These are phyloP conservation scores for Clamator glandarius DNA, from an alignment of 2,797 vertebrate genomes.

Conservation along the genomic window DNA sequence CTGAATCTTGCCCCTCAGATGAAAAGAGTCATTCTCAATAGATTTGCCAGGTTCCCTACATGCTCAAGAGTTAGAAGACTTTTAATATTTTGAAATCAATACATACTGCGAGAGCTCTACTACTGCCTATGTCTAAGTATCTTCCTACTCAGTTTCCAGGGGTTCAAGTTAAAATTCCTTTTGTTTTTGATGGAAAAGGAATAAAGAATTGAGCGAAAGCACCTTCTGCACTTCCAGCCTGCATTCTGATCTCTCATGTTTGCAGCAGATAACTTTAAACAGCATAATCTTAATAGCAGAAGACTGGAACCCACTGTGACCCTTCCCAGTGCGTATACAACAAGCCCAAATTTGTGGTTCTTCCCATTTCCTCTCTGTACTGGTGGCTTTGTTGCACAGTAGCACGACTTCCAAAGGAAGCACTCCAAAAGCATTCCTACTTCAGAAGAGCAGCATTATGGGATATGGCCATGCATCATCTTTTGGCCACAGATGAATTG, in stretches of 20 bases:
- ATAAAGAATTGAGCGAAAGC: background rate
- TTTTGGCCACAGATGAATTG: background rate
- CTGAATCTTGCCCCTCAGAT: background rate
- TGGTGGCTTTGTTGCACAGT: background rate
- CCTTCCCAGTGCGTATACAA: background rate
- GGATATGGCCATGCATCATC: background rate
- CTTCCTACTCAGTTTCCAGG: background rate
- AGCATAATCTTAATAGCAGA: background rate
- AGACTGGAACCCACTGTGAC: background rate
- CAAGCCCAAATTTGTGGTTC: background rate
- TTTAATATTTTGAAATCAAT: background rate
- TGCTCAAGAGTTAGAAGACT: background rate
- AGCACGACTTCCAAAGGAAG: background rate
- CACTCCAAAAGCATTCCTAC: background rate
- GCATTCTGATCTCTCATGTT: background rate
- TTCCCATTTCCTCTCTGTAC: background rate
- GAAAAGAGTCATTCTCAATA: background rate
- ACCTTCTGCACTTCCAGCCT: background rate
- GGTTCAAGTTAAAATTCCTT: background rate
- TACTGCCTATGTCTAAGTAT: background rate
- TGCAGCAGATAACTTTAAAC: background rate
- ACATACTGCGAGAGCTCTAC: background rate
- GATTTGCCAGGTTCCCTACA: background rate
- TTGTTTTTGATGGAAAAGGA: background rate
- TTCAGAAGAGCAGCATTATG: background rate